Evolutionary conservation across 2,888 invertebrate species (phyloP), one percentile per base, ranked within the genome.

Genomic region (Athrips mouffetella): DNA sequence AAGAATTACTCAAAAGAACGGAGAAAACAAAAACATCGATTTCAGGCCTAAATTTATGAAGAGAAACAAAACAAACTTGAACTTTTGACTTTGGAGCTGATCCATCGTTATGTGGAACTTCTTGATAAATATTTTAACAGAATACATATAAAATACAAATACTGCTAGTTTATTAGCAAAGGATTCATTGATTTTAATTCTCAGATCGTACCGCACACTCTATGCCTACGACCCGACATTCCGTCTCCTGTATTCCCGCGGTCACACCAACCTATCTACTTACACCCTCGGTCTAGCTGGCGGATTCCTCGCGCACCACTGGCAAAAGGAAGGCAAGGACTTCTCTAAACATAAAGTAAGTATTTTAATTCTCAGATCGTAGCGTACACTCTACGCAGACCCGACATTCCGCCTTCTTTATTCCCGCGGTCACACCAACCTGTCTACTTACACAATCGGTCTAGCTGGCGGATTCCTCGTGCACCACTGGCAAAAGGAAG

Each of bases 221-320:
- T 88, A 82, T 60, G 63, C 62, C 0, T 41, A 49, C 0, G 73
- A 83, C 37, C 52, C 59, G n/a, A 86, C 85, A 0, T 89, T 84
- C 63, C 75, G 73, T 0, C 58, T 75, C 15, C 52, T 80, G 15
- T 89, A 87, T 62, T 64, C 68, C n/a, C 64, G 78, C 0, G 82
- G 82, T 0, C 87, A 89, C 61, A 81, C 83, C 5, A 89, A 89
- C 59, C 60, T 87, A 21, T 77, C 85, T 2, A 75, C 80, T 0
- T 87, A 80, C 60, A 65, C 70, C 3, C 48, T 86, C 30, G 89
- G 89, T 0, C 62, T 89, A 5, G 72, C 80, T 0, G 85, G 73
- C 0, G 88, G 88, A 1, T 73, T 82, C 57, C 60, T 87, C 29
- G 63, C 74, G 1, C 79, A 80, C 61, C 59, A 73, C 56, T 72